These are phyloP conservation scores for Limnodromus scolopaceus DNA, from an alignment of 2,797 vertebrate species.

Conservation along the genomic window DNA sequence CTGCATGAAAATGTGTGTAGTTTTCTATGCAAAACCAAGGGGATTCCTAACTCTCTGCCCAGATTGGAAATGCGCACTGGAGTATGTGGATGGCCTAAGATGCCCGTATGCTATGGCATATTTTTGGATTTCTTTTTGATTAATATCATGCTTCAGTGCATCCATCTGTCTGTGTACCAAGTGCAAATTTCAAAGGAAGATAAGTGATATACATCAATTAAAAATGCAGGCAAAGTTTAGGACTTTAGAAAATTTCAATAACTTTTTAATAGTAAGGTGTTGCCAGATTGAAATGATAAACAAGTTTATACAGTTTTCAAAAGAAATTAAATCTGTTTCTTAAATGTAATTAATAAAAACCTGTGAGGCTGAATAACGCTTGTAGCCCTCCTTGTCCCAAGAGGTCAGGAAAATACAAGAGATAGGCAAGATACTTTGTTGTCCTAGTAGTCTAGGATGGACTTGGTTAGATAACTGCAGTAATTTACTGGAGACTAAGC, in stretches of 20 bases:
- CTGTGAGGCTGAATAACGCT: neutral
- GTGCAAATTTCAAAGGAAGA: constrained; percentile 26
- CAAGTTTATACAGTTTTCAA: neutral
- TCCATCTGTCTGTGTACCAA: constrained; percentile 48
- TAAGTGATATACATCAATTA: neutral
- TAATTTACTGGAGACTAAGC: constrained; percentile 7
- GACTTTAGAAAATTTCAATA: neutral
- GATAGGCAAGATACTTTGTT: neutral
- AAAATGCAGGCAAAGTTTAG: neutral
- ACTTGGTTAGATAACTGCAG: neutral
- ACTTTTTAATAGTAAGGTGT: neutral
- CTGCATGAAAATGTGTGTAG: constrained; percentile 17
- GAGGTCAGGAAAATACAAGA: neutral
- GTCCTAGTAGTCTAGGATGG: neutral
- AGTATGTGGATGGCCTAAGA: constrained; percentile 24
- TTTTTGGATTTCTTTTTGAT: constrained; percentile 68
- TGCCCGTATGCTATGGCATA: neutral
- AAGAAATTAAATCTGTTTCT: neutral
- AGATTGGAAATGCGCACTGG: constrained; percentile 53
- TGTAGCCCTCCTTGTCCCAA: neutral
- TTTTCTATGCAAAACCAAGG: constrained; percentile 41
- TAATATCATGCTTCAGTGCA: constrained; percentile 69
- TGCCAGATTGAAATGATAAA: neutral
- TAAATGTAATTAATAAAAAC: neutral
- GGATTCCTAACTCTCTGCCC: constrained; percentile 55